A percentile compares a stretch with the other conserved stretches of the same genome.
Conservation (phyloP, 1,140 invertebrate species). For the Drosophila subobscura region DNA sequence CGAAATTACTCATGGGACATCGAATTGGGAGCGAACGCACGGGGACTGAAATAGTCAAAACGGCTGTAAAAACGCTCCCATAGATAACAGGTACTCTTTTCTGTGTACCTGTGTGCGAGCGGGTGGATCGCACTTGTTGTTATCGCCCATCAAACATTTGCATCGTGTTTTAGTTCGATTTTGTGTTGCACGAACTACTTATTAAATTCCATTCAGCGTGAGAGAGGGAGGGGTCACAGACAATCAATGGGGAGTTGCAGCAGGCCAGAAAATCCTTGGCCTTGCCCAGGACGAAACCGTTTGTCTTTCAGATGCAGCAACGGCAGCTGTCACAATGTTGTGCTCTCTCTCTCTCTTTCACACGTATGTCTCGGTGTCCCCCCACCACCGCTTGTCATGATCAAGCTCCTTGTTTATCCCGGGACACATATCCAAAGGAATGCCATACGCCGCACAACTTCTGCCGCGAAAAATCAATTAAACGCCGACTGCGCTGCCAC, state of each 20-base stretch:
- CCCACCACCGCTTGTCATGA: neutral
- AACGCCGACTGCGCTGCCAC: conserved; percentile 63
- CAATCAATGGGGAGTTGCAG: conserved; percentile 16
- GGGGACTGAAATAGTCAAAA: neutral
- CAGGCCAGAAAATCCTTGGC: conserved; percentile 37
- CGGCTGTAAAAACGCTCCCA: conserved; percentile 18
- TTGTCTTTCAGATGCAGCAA: conserved; percentile 7
- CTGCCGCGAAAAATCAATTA: conserved; percentile 76
- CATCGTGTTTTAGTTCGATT: conserved; percentile 21
- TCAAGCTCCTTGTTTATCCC: conserved; percentile 50
- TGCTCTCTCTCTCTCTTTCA: conserved; percentile 4
- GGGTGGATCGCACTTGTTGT: conserved; percentile 58
- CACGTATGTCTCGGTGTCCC: neutral
- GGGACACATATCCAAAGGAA: conserved; percentile 34
- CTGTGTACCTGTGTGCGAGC: conserved; percentile 8
- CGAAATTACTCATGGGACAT: conserved; percentile 36
- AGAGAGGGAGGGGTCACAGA: neutral
- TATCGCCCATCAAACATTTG: conserved; percentile 50
- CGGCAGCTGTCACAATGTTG: conserved; percentile 12
- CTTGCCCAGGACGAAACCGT: conserved; percentile 36
- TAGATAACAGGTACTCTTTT: conserved; percentile 41
- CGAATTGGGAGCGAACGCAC: neutral
- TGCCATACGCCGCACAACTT: conserved; percentile 31
- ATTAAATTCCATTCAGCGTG: no score
- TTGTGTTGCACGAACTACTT: conserved; percentile 16